A percentile compares a stretch with the other conserved stretches of the same genome.
phyloP scores from a whole-genome alignment of 92 coral and sea anemone genomes.

The Porites divaricata region DNA sequence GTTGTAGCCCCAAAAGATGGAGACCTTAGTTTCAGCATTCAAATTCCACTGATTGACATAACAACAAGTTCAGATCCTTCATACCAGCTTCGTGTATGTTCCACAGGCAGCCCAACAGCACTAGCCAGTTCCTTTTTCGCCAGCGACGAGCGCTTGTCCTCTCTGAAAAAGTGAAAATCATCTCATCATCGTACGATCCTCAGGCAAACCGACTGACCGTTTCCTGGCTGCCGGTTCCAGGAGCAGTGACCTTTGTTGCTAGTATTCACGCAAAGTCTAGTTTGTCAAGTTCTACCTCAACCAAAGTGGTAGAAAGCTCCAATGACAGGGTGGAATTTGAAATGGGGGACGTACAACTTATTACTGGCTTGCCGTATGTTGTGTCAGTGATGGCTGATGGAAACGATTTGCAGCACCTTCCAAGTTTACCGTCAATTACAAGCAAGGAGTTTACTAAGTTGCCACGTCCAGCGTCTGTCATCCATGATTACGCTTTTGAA shows the following conservation, averaged over 20 bases:
- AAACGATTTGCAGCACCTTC: constrained; percentile 5
- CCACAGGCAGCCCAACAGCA: not conserved
- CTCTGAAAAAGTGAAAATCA: not conserved
- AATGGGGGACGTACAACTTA: not conserved
- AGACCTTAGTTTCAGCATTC: not conserved
- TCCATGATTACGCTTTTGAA: constrained; percentile 9
- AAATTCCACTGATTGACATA: constrained; percentile 4
- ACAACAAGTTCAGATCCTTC: not conserved
- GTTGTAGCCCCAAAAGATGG: not conserved
- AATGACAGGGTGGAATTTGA: not conserved
- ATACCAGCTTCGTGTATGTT: not conserved
- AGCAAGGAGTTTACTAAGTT: not conserved
- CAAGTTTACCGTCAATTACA: not conserved
- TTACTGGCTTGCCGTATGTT: not conserved
- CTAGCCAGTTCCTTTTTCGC: constrained; percentile 9
- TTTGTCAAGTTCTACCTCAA: not conserved
- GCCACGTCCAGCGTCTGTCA: constrained; percentile 8
- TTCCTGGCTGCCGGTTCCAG: constrained; percentile 1
- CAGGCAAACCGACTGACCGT: constrained; percentile 6
- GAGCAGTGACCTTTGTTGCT: not conserved
- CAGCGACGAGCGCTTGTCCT: not conserved
- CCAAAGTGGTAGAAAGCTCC: not conserved
- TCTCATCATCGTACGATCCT: constrained; percentile 13
- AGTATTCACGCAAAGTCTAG: not conserved
- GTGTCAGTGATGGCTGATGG: constrained; percentile 11